Conservation (phyloP, 1,140 invertebrate genomes). For the Odontomachus brunneus region DNA sequence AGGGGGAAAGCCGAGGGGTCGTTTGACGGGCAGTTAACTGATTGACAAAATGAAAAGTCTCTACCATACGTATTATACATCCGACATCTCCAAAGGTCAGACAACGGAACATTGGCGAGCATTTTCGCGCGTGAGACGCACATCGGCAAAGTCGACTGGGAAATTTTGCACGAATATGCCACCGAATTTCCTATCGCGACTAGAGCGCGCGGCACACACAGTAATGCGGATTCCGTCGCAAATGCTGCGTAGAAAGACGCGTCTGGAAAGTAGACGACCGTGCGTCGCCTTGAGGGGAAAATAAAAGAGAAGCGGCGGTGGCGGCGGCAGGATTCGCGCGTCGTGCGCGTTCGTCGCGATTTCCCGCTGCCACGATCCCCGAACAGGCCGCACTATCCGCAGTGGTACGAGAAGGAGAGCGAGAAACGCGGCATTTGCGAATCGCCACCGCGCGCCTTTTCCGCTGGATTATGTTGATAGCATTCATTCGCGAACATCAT, state of each 20-base stretch:
- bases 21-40: neutral
- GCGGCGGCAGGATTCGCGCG: constrained; percentile 27
- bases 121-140: neutral
- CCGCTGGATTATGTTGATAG: constrained; percentile 67
- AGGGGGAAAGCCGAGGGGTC: neutral
- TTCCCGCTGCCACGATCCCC: constrained; percentile 64
- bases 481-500: constrained; percentile 65
- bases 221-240: neutral
- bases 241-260: constrained; percentile 64
- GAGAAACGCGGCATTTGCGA: constrained; percentile 54
- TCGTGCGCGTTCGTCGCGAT: constrained; percentile 41
- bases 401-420: neutral
- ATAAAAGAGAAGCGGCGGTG: constrained; percentile 38
- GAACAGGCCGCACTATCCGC: constrained; percentile 16
- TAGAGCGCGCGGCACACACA: neutral
- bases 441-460: constrained; percentile 51
- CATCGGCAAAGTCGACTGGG: too few relatives aligned
- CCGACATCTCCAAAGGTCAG: neutral
- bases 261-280: constrained; percentile 66
- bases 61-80: too few relatives aligned
- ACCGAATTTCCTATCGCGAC: constrained; percentile 32
- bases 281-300: constrained; percentile 43
- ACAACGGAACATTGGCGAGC: neutral
- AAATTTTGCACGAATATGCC: neutral
- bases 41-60: too few relatives aligned